Percentiles rank a stretch among this genome's conserved stretches.
Conservation (phyloP, 2,113 vertebrate species). For the Panthera uncia region DNA sequence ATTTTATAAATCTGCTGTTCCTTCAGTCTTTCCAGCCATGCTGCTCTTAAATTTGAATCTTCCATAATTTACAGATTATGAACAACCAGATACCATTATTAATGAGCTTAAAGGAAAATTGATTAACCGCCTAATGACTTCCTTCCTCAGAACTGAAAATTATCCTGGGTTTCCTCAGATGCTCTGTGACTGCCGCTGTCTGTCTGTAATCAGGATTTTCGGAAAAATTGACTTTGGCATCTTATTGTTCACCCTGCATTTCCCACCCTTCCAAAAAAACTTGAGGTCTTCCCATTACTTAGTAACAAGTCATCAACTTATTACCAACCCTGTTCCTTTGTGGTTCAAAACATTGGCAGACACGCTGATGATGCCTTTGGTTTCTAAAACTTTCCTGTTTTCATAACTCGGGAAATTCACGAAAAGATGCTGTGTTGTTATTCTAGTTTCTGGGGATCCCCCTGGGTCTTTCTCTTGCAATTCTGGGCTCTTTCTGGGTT, state of each 20-base stretch:
- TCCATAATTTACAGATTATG: conserved; percentile 57
- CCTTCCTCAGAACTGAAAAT: conserved; percentile 62
- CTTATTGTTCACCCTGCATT: conserved; percentile 25
- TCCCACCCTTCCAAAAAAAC: not conserved
- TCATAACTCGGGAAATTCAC: not conserved
- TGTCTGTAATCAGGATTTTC: conserved; percentile 70
- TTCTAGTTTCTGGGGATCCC: not conserved
- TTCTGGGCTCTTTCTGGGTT: not conserved
- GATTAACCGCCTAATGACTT: conserved; percentile 77
- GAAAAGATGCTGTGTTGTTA: not conserved
- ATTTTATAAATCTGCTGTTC: conserved; percentile 29
- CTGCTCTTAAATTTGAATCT: not conserved
- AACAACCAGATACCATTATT: conserved; percentile 75
- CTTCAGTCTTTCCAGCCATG: conserved; percentile 20
- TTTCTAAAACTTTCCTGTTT: not conserved
- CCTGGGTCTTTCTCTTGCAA: not conserved
- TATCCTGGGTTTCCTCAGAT: conserved; percentile 71
- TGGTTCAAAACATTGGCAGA: not conserved
- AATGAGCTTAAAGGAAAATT: conserved; percentile 76
- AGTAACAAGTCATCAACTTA: not conserved
- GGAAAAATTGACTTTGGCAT: not conserved
- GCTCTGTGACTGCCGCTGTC: conserved; percentile 25
- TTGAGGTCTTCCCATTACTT: not conserved
- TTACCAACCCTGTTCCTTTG: not conserved
- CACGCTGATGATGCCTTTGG: not conserved